Base-by-base conservation (phyloP, 1,140 invertebrate species). In the Drosophila busckii region DNA sequence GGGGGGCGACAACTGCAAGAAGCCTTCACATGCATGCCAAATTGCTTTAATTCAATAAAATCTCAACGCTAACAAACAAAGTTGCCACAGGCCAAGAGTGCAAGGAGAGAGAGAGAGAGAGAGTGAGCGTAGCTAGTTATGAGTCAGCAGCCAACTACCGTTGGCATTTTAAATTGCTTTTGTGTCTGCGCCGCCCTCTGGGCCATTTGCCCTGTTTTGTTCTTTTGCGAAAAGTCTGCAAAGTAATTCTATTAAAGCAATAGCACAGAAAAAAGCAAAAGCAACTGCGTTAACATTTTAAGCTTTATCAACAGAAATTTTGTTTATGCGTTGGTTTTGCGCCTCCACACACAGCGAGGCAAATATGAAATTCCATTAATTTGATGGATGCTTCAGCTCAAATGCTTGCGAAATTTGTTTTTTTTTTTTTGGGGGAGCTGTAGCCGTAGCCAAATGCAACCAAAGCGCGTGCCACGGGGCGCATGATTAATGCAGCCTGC, bases 301-400 rank as follows among this genome's bases (percentile, higher is more conserved):
- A 48, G 59, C 42, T 52, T 41, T 34, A 80, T 55, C 64, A 60
- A 68, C 73, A 82, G n/a, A n/a, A n/a, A 73, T 82, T 64, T 56
- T 60, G 9, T 34, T 64, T 4, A 31, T 34, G 12, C 23, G 41
- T 23, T 19, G 19, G 8, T n/a, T n/a, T 9, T 25, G 29, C 6
- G 17, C 35, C 12, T 35, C 4, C 15, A 52, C 28, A 20, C 34
- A 25, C n/a, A 58, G 60, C 37, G 48, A 56, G 34, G 48, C 68
- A 73, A 80, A 80, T 73, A 65, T 69, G 59, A 69, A 69, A 82
- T 80, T 73, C 68, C 68, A 80, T 82, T 82, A 80, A 71, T 73
- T 54, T 73, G 68, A 71, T 68, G 53, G 49, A 59, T 56, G 59
- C 48, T 56, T 9, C 16, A 3, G 61, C 60, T 45, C 9, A 20